Conservation (phyloP, 2,888 invertebrate genomes). For the Acleris sparsana region DNA sequence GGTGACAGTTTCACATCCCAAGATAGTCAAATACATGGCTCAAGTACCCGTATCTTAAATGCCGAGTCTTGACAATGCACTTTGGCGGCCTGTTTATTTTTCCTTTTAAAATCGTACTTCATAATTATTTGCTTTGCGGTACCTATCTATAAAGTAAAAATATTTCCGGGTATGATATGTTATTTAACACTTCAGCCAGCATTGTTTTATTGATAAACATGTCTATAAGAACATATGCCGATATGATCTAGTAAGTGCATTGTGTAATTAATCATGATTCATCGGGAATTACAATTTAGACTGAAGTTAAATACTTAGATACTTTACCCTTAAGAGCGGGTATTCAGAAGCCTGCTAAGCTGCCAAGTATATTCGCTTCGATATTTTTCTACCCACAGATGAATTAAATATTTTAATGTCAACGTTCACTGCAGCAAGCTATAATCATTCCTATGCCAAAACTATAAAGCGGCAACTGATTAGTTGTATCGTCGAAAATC, state of each 20-base stretch:
- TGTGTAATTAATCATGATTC: too few relatives aligned
- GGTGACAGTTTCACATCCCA: conserved; percentile 48
- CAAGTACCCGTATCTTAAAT: conserved; percentile 5
- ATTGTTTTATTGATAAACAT: conserved; percentile 3
- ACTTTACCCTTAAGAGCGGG: too few relatives aligned
- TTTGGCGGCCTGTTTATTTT: conserved; percentile 6
- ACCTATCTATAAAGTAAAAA: background rate
- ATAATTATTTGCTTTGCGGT: background rate
- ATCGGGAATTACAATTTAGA: too few relatives aligned
- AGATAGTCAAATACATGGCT: conserved; percentile 37
- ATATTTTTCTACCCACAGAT: conserved; percentile 26
- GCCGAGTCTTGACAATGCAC: conserved; percentile 4
- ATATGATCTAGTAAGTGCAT: background rate
- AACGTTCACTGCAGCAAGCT: background rate
- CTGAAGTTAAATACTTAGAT: too few relatives aligned
- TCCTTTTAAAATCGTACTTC: background rate
- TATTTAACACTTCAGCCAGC: background rate
- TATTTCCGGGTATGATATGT: conserved; percentile 5
- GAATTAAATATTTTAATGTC: conserved; percentile 5
- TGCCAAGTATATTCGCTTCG: conserved; percentile 5
- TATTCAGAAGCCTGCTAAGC: background rate
- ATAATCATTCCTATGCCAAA: conserved; percentile 22
- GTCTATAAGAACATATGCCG: background rate
- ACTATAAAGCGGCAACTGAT: conserved; percentile 39
- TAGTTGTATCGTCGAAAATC: conserved; percentile 20